Evolutionary conservation across 2,113 vertebrate species (phyloP), one percentile per base, ranked within the genome.

Genomic region (Ageneiosus marmoratus): DNA sequence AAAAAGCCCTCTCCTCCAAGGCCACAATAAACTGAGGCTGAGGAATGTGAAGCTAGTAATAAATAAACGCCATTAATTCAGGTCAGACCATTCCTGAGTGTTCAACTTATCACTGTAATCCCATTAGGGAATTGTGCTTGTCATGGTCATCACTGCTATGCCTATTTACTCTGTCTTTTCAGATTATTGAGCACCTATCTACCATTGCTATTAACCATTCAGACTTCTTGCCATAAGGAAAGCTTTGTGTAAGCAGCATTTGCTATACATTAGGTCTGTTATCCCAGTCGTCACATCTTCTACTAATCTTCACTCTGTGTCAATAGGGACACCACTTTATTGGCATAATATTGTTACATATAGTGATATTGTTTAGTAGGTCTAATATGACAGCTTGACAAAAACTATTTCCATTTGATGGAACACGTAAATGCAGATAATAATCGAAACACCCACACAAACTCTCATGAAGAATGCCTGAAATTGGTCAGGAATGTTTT

Each of bases 1-100:
- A 81, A 67, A 58, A 55, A 32, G 5, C 10, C n/a, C 20, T 69
- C 53, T 82, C 56, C 44, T 51, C 62, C 69, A 73, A 76, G 69
- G n/a, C 37, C 48, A 53, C 32, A 32, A 65, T 70, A 24, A 79
- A 70, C n/a, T 62, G 16, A 50, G 32, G 12, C 27, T 55, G 22
- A 41, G 8, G 7, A 29, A 8, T 77, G 24, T 22, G 24, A 58
- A 20, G 18, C 15, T 34, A 50, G 41, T 62, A 34, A 50, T 62
- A 50, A 20, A 62, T 15, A 81, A 81, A 75, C 8, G 44, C 80
- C 62, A 62, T 75, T 51, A 1, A 62, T 60, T 62, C 13, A 74
- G 11, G 15, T 51, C 44, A 16, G 15, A 58, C 55, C 44, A 7
- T 9, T 62, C 67, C 53, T 74, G 56, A 48, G 53, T 48, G 34